Percentiles rank a stretch among this genome's conserved stretches.
These are phyloP conservation scores for Phycodurus eques DNA, from an alignment of 2,113 vertebrate species.

Conservation along the genomic window DNA sequence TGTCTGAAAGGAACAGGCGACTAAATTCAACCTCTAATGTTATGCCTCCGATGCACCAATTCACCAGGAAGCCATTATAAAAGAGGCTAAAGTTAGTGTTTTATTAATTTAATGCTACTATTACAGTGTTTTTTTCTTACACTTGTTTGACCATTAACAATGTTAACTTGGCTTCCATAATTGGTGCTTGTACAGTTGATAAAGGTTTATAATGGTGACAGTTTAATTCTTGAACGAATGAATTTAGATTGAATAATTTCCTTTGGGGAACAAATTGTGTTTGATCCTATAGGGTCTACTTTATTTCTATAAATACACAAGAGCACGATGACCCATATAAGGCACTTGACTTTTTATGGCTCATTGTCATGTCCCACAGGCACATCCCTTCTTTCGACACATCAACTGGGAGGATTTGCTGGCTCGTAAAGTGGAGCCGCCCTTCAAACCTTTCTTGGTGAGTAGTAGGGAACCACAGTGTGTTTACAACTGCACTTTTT, in stretches of 20 bases:
- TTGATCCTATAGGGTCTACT: not conserved
- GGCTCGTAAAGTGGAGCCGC: slow-evolving; percentile 95
- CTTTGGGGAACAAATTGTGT: too few relatives aligned
- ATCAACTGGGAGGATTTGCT: slow-evolving; percentile 98
- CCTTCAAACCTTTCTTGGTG: slow-evolving; percentile 96
- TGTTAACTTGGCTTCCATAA: not conserved
- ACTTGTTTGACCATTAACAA: not conserved
- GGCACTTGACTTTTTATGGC: not conserved
- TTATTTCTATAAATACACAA: not conserved
- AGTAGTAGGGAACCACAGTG: slow-evolving; percentile 19
- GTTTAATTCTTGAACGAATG: too few relatives aligned
- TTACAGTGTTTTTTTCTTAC: not conserved
- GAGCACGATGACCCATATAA: not conserved
- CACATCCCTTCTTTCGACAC: slow-evolving; percentile 94
- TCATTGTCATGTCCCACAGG: slow-evolving; percentile 61
- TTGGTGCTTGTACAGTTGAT: too few relatives aligned
- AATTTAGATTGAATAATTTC: too few relatives aligned
- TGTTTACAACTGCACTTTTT: not conserved
- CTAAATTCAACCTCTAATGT: not conserved
- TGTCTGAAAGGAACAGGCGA: not conserved
- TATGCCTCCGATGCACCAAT: not conserved
- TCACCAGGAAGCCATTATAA: not conserved
- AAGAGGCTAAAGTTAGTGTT: not conserved
- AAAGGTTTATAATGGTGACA: too few relatives aligned
- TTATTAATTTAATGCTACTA: not conserved